phyloP scores from a whole-genome alignment of 1,140 invertebrate genomes.

The Drosophila triauraria region DNA sequence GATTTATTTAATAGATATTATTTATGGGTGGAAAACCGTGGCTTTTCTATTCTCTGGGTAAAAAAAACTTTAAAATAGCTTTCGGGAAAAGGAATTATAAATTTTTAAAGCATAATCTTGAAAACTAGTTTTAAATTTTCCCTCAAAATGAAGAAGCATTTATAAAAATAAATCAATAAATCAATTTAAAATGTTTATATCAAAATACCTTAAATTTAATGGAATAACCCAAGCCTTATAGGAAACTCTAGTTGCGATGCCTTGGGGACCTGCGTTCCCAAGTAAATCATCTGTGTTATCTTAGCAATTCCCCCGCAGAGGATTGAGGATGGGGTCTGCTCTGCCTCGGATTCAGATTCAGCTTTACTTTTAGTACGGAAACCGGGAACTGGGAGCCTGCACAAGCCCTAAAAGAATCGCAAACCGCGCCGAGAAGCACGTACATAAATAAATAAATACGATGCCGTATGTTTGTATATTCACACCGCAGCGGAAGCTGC shows the following conservation, averaged over 20 bases:
- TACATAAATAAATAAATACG: slow-evolving; percentile 51
- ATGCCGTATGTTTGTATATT: slow-evolving; percentile 47
- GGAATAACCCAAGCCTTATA: slow-evolving; percentile 1
- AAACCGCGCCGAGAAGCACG: slow-evolving; percentile 31
- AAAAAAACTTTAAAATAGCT: too few relatives aligned
- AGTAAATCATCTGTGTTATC: slow-evolving; percentile 25
- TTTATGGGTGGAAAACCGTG: too few relatives aligned
- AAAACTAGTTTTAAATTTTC: too few relatives aligned
- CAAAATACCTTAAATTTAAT: slow-evolving; percentile 1
- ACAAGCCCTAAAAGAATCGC: slow-evolving; percentile 37
- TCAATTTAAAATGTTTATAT: too few relatives aligned
- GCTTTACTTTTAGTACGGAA: neutral
- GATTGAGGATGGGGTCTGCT: slow-evolving; percentile 35
- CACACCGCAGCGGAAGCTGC: slow-evolving; percentile 54
- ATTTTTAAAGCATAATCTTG: too few relatives aligned
- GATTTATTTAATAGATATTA: too few relatives aligned
- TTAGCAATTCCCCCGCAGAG: slow-evolving; percentile 26
- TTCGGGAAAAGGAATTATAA: too few relatives aligned
- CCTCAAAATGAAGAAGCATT: too few relatives aligned
- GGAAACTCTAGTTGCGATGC: slow-evolving; percentile 10
- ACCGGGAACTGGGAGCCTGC: neutral
- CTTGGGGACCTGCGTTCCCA: neutral
- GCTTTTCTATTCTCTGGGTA: too few relatives aligned
- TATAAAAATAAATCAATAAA: too few relatives aligned
- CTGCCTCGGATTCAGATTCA: slow-evolving; percentile 27